Percentiles rank a stretch among this genome's conserved stretches.
Conservation (phyloP, 2,113 vertebrate genomes). For the Oncorhynchus masou region DNA sequence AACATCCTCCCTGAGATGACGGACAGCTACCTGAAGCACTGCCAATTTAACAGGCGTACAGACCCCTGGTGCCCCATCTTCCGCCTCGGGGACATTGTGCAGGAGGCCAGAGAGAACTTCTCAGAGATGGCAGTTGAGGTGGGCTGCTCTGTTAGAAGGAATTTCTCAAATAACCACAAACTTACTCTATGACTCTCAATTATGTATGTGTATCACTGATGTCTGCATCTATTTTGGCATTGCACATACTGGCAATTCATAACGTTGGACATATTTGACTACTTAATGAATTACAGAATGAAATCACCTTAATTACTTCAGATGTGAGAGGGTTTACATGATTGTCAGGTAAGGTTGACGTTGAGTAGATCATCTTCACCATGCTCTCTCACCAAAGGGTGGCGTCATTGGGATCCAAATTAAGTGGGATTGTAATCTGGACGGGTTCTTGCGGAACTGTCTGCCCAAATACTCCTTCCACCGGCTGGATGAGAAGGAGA, state of each 20-base stretch:
- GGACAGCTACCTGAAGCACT: constrained; percentile 65
- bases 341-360: too few species aligned
- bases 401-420: constrained; percentile 86
- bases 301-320: neutral
- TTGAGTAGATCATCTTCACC: neutral
- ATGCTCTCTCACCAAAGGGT: constrained; percentile 67
- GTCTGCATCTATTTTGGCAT: neutral
- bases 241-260: neutral
- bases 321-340: too few species aligned
- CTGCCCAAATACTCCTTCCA: constrained; percentile 78
- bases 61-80: constrained; percentile 80
- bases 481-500: constrained; percentile 78
- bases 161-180: neutral
- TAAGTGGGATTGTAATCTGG: constrained; percentile 85
- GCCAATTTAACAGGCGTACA: constrained; percentile 61
- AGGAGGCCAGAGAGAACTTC: constrained; percentile 77
- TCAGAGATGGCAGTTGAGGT: constrained; percentile 80
- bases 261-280: neutral
- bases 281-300: neutral
- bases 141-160: neutral
- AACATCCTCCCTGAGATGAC: constrained; percentile 79
- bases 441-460: constrained; percentile 70
- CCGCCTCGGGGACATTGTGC: constrained; percentile 78
- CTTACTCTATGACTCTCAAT: neutral
- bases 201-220: neutral